A percentile compares a stretch with the other conserved stretches of the same genome.
These are phyloP conservation scores for Brachionus rubens DNA, from an alignment of 1,140 invertebrate species.

Conservation along the genomic window DNA sequence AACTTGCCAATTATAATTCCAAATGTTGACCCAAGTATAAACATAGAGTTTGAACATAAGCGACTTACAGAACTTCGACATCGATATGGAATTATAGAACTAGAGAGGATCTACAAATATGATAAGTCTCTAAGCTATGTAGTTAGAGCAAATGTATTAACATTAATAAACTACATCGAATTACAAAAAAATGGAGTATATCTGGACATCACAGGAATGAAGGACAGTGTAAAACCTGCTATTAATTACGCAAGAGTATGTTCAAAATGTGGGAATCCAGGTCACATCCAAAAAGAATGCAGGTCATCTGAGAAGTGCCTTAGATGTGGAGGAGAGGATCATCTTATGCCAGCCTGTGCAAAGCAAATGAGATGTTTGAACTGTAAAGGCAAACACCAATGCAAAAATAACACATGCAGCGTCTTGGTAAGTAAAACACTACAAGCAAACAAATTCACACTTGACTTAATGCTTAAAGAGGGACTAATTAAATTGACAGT, in stretches of 20 bases:
- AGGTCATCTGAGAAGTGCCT: not conserved
- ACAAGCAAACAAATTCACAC: not conserved
- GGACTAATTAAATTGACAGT: not conserved
- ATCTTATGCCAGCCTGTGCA: not conserved
- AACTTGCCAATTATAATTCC: not conserved
- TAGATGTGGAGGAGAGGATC: not conserved
- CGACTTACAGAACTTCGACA: not conserved
- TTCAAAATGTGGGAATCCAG: not conserved
- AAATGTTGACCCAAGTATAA: not conserved
- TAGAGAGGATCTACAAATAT: not conserved
- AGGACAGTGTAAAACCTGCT: not conserved
- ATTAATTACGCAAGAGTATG: not conserved
- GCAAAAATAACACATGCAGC: not conserved
- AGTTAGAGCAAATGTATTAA: not conserved
- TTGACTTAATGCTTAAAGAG: not conserved
- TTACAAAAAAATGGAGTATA: not conserved
- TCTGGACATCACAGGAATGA: not conserved
- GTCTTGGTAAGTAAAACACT: not conserved
- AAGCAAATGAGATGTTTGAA: not conserved
- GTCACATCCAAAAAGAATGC: not conserved
- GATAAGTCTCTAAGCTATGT: not conserved
- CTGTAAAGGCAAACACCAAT: not conserved
- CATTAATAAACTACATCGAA: not conserved
- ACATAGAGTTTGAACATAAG: not conserved
- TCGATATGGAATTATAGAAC: not conserved